These are phyloP conservation scores for Dendrophyllia cribrosa DNA, from an alignment of 64 coral and sea anemone genomes.

Conservation along the genomic window DNA sequence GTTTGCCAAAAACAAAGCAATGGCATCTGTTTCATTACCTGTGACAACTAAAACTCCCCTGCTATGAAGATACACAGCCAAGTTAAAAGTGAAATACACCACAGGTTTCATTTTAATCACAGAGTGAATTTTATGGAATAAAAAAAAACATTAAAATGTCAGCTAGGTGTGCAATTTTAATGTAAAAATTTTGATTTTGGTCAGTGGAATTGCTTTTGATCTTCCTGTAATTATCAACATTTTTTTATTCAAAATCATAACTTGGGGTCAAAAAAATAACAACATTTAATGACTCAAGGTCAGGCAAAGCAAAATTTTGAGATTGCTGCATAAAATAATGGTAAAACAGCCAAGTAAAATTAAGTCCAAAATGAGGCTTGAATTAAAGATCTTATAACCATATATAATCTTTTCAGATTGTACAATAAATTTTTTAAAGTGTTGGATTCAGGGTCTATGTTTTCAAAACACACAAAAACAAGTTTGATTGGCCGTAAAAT, in stretches of 20 bases:
- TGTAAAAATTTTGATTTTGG: neutral
- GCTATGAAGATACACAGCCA: conserved; percentile 1
- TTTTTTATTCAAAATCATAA: neutral
- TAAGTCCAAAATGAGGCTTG: no score
- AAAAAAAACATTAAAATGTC: conserved; percentile 14
- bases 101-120: neutral
- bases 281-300: neutral
- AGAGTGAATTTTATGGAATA: neutral
- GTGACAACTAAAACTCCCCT: conserved; percentile 9
- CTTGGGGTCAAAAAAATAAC: neutral
- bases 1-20: conserved; percentile 2
- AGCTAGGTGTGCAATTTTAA: neutral
- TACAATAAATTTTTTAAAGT: no score
- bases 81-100: neutral
- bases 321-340: no score
- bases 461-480: no score
- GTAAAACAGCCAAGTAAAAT: no score
- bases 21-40: neutral
- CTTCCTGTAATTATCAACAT: neutral
- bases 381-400: no score
- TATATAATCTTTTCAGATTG: no score
- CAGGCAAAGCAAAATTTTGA: no score
- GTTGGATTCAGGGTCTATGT: no score
- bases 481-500: no score
- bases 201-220: neutral